phyloP scores from a whole-genome alignment of 2,888 invertebrate species.

The Lepas anatifera region DNA sequence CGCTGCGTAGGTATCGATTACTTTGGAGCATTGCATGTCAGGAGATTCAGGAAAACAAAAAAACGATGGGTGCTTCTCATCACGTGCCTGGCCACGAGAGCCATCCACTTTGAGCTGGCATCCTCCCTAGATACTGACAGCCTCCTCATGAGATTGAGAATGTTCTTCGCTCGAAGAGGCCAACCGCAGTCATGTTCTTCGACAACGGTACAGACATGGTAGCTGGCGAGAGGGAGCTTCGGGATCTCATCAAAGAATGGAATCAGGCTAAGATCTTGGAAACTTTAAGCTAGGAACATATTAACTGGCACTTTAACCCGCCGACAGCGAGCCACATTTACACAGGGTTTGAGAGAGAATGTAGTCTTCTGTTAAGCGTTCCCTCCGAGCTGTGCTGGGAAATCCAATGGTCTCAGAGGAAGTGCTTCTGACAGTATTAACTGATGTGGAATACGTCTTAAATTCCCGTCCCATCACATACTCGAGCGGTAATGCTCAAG shows the following conservation, averaged over 20 bases:
- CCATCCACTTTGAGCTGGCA: not conserved
- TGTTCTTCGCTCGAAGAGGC: not conserved
- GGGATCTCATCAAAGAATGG: not conserved
- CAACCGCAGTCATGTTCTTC: not conserved
- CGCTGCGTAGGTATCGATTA: not conserved
- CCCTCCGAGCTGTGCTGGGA: not conserved
- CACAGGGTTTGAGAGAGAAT: no score
- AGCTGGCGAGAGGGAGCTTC: not conserved
- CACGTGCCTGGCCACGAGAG: not conserved
- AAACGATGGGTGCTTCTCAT: not conserved
- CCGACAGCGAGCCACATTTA: not conserved
- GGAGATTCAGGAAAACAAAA: not conserved
- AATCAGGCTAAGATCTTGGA: not conserved
- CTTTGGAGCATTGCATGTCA: not conserved
- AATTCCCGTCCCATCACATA: no score
- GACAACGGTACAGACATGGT: not conserved
- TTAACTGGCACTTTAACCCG: not conserved
- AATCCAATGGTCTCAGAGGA: not conserved
- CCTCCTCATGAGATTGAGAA: not conserved
- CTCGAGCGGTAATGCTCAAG: no score
- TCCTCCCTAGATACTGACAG: not conserved
- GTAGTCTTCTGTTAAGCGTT: no score
- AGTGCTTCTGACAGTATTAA: not conserved
- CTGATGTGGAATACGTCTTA: not conserved
- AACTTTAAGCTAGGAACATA: not conserved